Conservation (phyloP, 1,140 invertebrate species). For the Amyelois transitella region DNA sequence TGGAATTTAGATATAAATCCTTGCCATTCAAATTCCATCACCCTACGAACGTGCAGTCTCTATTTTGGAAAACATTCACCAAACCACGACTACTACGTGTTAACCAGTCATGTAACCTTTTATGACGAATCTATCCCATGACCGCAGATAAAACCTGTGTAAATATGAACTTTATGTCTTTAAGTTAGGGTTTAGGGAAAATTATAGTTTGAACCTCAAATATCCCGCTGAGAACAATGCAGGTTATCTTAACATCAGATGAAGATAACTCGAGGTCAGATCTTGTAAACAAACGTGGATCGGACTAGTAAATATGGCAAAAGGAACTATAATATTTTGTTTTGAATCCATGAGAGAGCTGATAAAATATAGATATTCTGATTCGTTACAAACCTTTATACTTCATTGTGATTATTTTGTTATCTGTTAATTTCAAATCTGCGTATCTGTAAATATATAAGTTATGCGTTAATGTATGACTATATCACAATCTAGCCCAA, state of each 20-base stretch:
- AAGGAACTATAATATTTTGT: neutral
- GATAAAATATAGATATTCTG: too few species aligned
- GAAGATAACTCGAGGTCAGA: constrained; percentile 59
- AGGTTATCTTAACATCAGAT: constrained; percentile 61
- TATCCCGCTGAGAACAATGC: constrained; percentile 55
- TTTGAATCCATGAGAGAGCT: neutral
- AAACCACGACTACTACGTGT: constrained; percentile 56
- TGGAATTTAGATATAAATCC: too few species aligned
- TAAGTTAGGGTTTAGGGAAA: constrained; percentile 18
- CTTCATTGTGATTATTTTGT: too few species aligned
- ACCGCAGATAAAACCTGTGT: neutral
- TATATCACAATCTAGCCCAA: too few species aligned
- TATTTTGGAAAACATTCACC: constrained; percentile 1
- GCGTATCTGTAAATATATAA: too few species aligned
- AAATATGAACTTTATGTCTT: constrained; percentile 28
- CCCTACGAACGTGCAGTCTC: neutral
- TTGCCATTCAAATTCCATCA: neutral
- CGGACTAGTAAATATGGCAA: constrained; percentile 1
- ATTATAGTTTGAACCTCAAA: constrained; percentile 33
- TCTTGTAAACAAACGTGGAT: constrained; percentile 34
- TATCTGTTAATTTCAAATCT: too few species aligned
- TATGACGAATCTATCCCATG: constrained; percentile 54
- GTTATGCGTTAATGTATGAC: too few species aligned
- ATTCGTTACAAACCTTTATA: too few species aligned
- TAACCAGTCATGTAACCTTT: constrained; percentile 50